Conservation (phyloP, 2,113 vertebrate genomes). For the Mastomys coucha region DNA sequence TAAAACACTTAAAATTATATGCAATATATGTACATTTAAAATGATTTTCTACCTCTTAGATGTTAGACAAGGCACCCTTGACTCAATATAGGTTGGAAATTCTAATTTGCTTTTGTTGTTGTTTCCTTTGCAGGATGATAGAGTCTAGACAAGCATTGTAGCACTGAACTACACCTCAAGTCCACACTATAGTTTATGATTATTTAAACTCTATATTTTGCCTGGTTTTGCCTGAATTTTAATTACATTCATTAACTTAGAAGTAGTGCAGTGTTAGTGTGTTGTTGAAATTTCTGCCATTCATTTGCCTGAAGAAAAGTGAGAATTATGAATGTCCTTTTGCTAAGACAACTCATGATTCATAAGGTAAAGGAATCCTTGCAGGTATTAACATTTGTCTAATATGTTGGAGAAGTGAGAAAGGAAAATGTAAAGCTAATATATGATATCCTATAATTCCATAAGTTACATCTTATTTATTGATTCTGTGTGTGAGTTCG, state of each 20-base stretch:
- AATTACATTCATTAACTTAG: slow-evolving; percentile 11
- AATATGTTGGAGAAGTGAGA: background rate
- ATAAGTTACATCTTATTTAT: background rate
- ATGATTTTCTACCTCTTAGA: background rate
- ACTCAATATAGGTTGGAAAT: background rate
- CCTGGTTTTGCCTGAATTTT: background rate
- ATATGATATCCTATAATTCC: background rate
- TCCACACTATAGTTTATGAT: background rate
- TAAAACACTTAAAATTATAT: background rate
- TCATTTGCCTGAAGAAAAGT: slow-evolving; percentile 34
- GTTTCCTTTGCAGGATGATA: background rate
- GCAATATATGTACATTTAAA: background rate
- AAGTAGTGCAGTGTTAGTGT: background rate
- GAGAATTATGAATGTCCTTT: background rate
- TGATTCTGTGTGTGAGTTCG: background rate
- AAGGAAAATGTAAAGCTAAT: background rate
- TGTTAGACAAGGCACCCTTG: background rate
- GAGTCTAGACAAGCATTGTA: background rate
- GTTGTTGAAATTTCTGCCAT: background rate
- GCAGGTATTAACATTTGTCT: background rate
- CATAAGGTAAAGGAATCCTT: background rate
- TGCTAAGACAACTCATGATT: background rate
- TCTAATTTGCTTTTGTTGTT: background rate
- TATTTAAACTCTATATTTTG: slow-evolving; percentile 16
- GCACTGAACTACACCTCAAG: too few species aligned